phyloP scores from a whole-genome alignment of 2,888 invertebrate species.

The Eulithis testata region DNA sequence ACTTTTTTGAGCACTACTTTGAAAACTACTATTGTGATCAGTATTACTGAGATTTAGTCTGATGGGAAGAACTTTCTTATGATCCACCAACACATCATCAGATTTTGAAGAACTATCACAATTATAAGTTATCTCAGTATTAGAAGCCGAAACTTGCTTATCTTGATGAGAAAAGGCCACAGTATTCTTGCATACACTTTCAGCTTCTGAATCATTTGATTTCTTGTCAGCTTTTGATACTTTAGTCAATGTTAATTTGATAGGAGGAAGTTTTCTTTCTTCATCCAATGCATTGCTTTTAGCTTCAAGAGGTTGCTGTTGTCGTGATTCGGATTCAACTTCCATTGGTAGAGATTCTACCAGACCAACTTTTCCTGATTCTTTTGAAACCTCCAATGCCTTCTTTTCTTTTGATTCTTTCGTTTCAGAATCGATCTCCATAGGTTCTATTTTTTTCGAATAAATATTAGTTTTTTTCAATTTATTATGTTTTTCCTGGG shows the following conservation, averaged over 20 bases:
- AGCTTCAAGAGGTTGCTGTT: slow-evolving; percentile 11
- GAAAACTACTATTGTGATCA: slow-evolving; percentile 28
- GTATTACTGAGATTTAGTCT: slow-evolving; percentile 54
- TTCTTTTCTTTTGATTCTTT: slow-evolving; percentile 10
- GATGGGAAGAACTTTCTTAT: slow-evolving; percentile 61
- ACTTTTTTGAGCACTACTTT: slow-evolving; percentile 47
- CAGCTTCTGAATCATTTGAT: slow-evolving; percentile 33
- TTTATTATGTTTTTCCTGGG: slow-evolving; percentile 1
- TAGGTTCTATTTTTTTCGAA: slow-evolving; percentile 3
- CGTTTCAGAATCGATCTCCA: slow-evolving; percentile 14
- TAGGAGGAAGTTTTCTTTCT: slow-evolving; percentile 33
- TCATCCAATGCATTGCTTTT: slow-evolving; percentile 20
- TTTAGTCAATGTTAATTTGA: slow-evolving; percentile 34
- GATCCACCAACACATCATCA: slow-evolving; percentile 38
- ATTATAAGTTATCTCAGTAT: slow-evolving; percentile 16
- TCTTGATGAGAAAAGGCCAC: slow-evolving; percentile 15
- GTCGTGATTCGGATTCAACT: slow-evolving; percentile 8
- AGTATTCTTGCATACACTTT: slow-evolving; percentile 20
- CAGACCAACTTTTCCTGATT: neutral
- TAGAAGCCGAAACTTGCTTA: slow-evolving; percentile 17
- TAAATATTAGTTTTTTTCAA: slow-evolving; percentile 7
- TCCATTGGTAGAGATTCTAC: slow-evolving; percentile 11
- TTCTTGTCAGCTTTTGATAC: slow-evolving; percentile 32
- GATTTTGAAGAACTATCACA: slow-evolving; percentile 31
- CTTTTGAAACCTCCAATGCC: neutral